Conservation (phyloP, 1,140 invertebrate genomes). For the Aphis craccivora region DNA sequence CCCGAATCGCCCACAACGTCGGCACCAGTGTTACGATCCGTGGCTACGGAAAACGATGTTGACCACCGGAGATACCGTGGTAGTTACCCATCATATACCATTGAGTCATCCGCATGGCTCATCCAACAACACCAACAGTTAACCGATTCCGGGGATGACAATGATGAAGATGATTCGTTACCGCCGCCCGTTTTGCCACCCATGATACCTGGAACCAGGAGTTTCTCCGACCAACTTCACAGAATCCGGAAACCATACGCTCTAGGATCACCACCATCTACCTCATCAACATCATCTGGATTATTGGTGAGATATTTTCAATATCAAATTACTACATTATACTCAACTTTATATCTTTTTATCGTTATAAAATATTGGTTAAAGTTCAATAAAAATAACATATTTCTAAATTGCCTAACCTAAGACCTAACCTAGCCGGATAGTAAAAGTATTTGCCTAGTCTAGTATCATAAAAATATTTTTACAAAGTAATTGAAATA, state of each 20-base stretch:
- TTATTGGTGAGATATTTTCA: background rate
- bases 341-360: background rate
- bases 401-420: background rate
- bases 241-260: conserved; percentile 10
- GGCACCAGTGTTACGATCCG: background rate
- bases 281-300: background rate
- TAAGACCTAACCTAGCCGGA: background rate
- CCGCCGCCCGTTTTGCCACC: conserved; percentile 20
- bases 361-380: background rate
- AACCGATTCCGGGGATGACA: background rate
- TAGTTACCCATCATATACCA: background rate
- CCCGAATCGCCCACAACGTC: background rate
- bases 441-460: background rate
- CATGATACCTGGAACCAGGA: conserved; percentile 47
- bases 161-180: background rate
- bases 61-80: background rate
- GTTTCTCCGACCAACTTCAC: conserved; percentile 8
- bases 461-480: too few species aligned
- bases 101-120: conserved; percentile 37
- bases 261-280: background rate
- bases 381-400: background rate
- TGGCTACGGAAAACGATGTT: background rate
- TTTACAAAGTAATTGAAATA: too few species aligned
- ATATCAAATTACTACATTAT: background rate
- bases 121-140: background rate